A percentile compares a stretch with the other conserved stretches of the same genome.
Conservation (phyloP, 2,888 invertebrate species). For the Anaspis maculata region DNA sequence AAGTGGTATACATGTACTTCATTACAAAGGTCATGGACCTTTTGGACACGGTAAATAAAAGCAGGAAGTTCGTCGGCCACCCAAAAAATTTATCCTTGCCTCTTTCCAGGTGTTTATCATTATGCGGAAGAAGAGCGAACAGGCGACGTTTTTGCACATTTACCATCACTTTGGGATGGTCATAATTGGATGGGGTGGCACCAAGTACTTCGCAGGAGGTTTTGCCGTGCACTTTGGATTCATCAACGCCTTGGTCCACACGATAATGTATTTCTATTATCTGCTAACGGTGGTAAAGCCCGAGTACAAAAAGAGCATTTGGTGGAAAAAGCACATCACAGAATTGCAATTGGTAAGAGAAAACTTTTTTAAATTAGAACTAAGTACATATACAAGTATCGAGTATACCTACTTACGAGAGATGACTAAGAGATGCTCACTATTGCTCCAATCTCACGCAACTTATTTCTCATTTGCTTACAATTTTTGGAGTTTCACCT, state of each 20-base stretch:
- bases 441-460: too few species aligned
- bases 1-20: slow-evolving; percentile 59
- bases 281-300: slow-evolving; percentile 65
- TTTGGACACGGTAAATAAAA: slow-evolving; percentile 60
- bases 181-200: slow-evolving; percentile 52
- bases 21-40: slow-evolving; percentile 64
- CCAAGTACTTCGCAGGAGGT: slow-evolving; percentile 60
- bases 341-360: slow-evolving; percentile 69
- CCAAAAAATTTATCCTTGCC: slow-evolving; percentile 1
- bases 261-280: slow-evolving; percentile 78
- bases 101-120: slow-evolving; percentile 64
- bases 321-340: slow-evolving; percentile 84
- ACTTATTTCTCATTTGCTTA: too few species aligned
- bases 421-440: too few species aligned
- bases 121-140: slow-evolving; percentile 72
- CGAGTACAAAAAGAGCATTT: slow-evolving; percentile 57
- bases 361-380: too few species aligned
- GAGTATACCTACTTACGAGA: too few species aligned
- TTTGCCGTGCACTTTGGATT: slow-evolving; percentile 56
- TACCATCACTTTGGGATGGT: slow-evolving; percentile 84
- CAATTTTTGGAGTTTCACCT: too few species aligned
- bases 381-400: too few species aligned
- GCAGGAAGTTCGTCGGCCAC: slow-evolving; percentile 19
- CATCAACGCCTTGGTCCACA: slow-evolving; percentile 68
- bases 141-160: slow-evolving; percentile 75